Conservation (phyloP, 2,113 vertebrate species). For the Erythrocebus patas region DNA sequence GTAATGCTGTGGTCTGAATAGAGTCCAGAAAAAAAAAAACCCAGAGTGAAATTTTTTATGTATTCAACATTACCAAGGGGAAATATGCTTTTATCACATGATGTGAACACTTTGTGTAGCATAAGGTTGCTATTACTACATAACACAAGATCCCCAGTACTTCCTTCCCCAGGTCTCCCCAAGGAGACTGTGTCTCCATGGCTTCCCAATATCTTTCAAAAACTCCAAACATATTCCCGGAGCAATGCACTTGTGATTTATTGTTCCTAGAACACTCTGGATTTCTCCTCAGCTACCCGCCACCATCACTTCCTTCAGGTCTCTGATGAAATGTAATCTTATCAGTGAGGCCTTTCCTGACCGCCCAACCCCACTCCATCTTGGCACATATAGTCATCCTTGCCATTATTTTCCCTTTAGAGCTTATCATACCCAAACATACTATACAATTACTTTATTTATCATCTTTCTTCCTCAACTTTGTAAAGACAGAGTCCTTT, state of each 20-base stretch:
- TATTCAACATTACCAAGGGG: background rate
- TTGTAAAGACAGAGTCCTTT: background rate
- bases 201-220: background rate
- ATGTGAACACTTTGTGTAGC: background rate
- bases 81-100: background rate
- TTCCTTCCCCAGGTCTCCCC: no score
- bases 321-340: background rate
- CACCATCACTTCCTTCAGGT: background rate
- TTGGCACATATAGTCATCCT: background rate
- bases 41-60: background rate
- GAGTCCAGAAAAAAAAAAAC: background rate
- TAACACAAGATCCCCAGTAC: background rate
- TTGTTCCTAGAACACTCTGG: background rate
- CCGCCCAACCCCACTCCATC: background rate
- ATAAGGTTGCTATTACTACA: background rate
- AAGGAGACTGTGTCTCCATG: background rate
- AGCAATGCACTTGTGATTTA: background rate
- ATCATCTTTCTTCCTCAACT: background rate
- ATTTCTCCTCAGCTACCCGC: background rate
- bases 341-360: background rate
- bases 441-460: background rate
- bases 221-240: background rate
- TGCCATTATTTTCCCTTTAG: background rate
- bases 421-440: background rate
- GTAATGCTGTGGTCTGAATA: background rate